A percentile compares a stretch with the other conserved stretches of the same genome.
Evolutionary conservation across 1,140 invertebrate genomes (phyloP).

Genomic region (Proctacanthus coquilletti): DNA sequence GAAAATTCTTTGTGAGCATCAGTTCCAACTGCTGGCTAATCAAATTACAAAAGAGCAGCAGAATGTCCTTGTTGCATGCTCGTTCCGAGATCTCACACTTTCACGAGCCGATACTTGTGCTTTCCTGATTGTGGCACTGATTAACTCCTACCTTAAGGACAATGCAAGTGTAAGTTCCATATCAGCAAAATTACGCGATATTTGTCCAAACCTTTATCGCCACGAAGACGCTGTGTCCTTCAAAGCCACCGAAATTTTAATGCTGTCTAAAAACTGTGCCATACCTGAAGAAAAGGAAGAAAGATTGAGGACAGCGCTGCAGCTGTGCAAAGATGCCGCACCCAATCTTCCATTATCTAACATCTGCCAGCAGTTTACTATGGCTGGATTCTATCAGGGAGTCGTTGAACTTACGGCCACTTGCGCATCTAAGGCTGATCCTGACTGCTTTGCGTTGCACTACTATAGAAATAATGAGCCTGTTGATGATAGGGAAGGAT

Average conservation of each 20-base stretch:
- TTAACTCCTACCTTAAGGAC: conserved; percentile 82
- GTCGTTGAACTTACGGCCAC: conserved; percentile 76
- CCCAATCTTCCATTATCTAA: conserved; percentile 24
- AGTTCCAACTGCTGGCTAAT: conserved; percentile 70
- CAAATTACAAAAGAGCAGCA: conserved; percentile 43
- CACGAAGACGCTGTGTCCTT: conserved; percentile 87
- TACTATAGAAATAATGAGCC: conserved; percentile 79
- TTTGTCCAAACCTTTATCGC: conserved; percentile 87
- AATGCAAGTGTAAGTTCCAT: conserved; percentile 88
- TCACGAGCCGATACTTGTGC: conserved; percentile 69
- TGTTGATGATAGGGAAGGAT: conserved; percentile 58
- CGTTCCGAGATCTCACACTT: conserved; percentile 67
- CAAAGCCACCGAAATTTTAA: conserved; percentile 82
- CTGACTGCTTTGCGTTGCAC: conserved; percentile 72
- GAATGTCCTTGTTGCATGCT: conserved; percentile 37
- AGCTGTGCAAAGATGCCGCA: conserved; percentile 55
- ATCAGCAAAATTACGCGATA: conserved; percentile 69
- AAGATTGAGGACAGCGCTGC: conserved; percentile 59
- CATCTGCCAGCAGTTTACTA: conserved; percentile 39
- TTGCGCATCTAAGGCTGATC: conserved; percentile 73
- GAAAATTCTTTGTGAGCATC: conserved; percentile 84
- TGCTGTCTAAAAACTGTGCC: conserved; percentile 53
- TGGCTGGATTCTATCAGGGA: conserved; percentile 67
- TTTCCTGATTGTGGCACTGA: conserved; percentile 54
- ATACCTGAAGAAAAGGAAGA: conserved; percentile 56